Evolutionary conservation across 2,797 vertebrate genomes (phyloP).

Genomic region (Chloroceryle amazona): DNA sequence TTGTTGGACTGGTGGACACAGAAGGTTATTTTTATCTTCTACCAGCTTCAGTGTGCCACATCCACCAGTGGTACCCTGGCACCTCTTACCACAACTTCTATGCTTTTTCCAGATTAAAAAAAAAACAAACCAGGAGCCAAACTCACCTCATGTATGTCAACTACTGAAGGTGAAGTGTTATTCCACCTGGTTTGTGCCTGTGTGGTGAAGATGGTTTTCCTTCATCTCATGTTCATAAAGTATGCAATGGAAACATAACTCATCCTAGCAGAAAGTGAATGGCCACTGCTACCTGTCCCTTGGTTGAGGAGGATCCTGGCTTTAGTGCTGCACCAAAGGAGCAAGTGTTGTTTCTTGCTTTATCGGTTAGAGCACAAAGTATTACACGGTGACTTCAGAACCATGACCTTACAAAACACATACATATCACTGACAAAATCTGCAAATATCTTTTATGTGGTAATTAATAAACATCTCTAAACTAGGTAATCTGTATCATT

Average conservation of each 20-base stretch:
- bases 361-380: accelerated
- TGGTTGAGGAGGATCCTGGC: background rate
- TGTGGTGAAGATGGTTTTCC: background rate
- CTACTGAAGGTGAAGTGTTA: background rate
- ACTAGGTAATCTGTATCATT: background rate
- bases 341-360: background rate
- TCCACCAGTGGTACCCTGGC: background rate
- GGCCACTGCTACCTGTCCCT: background rate
- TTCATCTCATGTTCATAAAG: background rate
- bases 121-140: background rate
- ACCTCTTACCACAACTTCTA: background rate
- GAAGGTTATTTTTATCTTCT: background rate
- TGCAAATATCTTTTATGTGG: background rate
- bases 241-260: background rate
- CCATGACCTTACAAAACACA: accelerated
- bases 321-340: background rate
- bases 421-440: background rate
- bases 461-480: background rate
- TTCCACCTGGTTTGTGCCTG: background rate
- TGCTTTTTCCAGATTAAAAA: background rate
- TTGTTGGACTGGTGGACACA: background rate
- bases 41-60: background rate
- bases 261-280: background rate
- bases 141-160: background rate
- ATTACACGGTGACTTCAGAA: background rate